These are phyloP conservation scores for Moxostoma hubbsi DNA, from an alignment of 2,797 vertebrate species.

Conservation along the genomic window DNA sequence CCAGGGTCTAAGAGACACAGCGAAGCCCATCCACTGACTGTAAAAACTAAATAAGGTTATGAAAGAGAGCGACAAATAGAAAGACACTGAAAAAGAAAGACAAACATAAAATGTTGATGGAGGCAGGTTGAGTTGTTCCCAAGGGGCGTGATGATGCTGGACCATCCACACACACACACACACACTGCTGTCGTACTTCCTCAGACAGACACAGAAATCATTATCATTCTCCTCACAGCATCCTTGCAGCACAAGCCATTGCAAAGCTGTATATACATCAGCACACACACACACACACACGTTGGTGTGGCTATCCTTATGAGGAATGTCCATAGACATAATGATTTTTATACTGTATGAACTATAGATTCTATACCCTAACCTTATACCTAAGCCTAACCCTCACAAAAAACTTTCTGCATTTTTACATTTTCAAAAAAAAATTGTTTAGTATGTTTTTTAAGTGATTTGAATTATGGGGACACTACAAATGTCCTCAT, in stretches of 20 bases:
- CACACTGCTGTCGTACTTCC: constrained; percentile 48
- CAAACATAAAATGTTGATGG: constrained; percentile 29
- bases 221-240: constrained; percentile 66
- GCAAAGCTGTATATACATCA: constrained; percentile 46
- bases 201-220: constrained; percentile 56
- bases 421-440: too few species aligned
- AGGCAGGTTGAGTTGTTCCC: constrained; percentile 39
- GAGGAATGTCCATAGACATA: too few species aligned
- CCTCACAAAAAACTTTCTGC: too few species aligned
- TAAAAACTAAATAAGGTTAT: constrained; percentile 28
- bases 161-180: constrained; percentile 42
- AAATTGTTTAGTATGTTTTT: too few species aligned
- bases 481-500: too few species aligned
- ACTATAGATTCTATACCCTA: too few species aligned
- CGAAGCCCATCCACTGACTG: constrained; percentile 10
- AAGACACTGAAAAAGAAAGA: constrained; percentile 19
- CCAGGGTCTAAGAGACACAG: constrained; percentile 9
- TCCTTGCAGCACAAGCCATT: constrained; percentile 58
- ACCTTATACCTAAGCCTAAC: too few species aligned
- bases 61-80: constrained; percentile 34
- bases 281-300: constrained; percentile 1
- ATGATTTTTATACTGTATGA: too few species aligned
- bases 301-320: too few species aligned
- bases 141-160: constrained; percentile 44
- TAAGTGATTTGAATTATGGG: too few species aligned